These are phyloP conservation scores for Halcyon chelicuti DNA, from an alignment of 2,797 vertebrate species.

Conservation along the genomic window DNA sequence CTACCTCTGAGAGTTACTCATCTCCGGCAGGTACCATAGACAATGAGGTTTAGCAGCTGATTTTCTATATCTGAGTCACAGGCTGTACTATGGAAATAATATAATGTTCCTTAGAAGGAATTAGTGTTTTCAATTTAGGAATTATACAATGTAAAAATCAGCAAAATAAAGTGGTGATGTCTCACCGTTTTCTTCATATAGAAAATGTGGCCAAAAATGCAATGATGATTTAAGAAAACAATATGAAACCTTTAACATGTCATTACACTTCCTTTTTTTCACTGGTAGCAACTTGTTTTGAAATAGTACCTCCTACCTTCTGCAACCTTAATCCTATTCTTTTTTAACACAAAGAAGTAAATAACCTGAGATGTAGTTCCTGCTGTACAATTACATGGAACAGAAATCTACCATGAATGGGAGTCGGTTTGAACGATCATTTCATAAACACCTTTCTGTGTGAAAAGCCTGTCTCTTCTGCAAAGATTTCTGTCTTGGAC, in stretches of 20 bases:
- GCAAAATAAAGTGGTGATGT: background rate
- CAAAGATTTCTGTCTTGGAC: background rate
- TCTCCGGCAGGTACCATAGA: background rate
- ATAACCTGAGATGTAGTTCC: background rate
- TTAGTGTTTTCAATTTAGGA: background rate
- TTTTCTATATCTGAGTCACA: constrained; percentile 34
- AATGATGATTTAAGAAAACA: background rate
- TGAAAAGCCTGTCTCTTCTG: background rate
- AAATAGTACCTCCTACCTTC: background rate
- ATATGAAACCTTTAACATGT: background rate
- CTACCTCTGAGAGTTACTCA: background rate
- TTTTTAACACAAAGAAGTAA: background rate
- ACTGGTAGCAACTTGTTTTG: background rate
- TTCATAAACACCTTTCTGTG: background rate
- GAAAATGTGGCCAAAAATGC: background rate
- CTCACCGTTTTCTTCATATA: background rate
- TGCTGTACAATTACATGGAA: background rate
- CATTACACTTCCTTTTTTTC: background rate
- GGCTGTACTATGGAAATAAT: background rate
- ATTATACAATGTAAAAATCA: background rate
- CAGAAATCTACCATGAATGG: rapidly evolving
- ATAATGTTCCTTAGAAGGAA: background rate
- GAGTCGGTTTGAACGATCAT: rapidly evolving
- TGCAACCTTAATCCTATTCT: background rate
- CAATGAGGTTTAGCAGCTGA: background rate